Evolutionary conservation across 2,888 invertebrate species (phyloP), one percentile per base, ranked within the genome.

Genomic region (Pristionchus fissidentatus): DNA sequence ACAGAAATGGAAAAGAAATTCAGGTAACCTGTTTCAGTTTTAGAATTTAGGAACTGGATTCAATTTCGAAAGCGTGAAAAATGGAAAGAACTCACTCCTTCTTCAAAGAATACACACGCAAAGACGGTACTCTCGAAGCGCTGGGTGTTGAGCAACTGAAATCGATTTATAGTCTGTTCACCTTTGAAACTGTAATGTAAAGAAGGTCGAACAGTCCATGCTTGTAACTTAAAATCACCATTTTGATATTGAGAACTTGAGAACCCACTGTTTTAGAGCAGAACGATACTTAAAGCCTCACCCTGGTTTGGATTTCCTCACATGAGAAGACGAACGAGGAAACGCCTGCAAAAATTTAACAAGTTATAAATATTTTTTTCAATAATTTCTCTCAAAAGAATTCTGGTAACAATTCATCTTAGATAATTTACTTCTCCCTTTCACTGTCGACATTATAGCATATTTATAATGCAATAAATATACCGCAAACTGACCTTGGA

Each of bases 301-400:
- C 66, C 66, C 38, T 70, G 7, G 70, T 22, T 70, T 43, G 38
- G 70, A 70, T 70, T 41, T 70, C 70, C 70, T 70, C 70, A 13
- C 70, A 70, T 3, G 70, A 70, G 26, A 70, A 70, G 15, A 70
- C 70, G 70, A 26, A 70, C 22, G 70, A 70, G 43, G 70, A 70
- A 26, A 70, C 70, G n/a, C 43, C 70, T 70, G 66, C 15, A 66
- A 66, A 22, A 0, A 7, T 22, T 0, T 22, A n/a, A n/a, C n/a
- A n/a, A n/a, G n/a, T n/a, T n/a, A n/a, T n/a, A n/a, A n/a, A n/a
- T n/a, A n/a, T n/a, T n/a, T n/a, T n/a, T n/a, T n/a, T n/a, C n/a
- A n/a, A n/a, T n/a, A n/a, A n/a, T n/a, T n/a, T n/a, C n/a, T n/a
- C n/a, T n/a, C n/a, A n/a, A n/a, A n/a, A n/a, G n/a, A n/a, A n/a